These are phyloP conservation scores for Hystrix brachyura DNA, from an alignment of 2,113 vertebrate genomes.

Conservation along the genomic window DNA sequence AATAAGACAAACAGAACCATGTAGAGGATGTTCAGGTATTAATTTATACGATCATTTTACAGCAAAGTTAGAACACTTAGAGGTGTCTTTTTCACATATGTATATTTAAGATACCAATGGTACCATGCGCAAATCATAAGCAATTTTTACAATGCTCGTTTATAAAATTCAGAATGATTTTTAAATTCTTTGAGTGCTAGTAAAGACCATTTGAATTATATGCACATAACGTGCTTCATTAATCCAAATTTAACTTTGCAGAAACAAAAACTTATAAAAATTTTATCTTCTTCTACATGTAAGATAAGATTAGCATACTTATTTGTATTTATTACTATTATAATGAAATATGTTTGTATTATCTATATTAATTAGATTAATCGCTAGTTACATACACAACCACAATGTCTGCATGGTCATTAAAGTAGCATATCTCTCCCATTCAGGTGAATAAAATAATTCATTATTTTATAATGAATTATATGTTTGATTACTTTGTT, in stretches of 20 bases:
- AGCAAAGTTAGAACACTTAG: background rate
- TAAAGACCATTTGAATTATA: background rate
- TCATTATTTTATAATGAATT: background rate
- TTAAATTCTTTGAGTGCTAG: background rate
- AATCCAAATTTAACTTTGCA: background rate
- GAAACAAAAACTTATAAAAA: background rate
- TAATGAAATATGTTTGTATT: background rate
- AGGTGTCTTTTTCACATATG: background rate
- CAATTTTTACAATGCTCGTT: background rate
- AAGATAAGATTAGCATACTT: background rate
- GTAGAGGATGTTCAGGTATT: background rate
- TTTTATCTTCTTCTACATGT: background rate
- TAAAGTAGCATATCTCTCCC: background rate
- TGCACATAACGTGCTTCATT: background rate
- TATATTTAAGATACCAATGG: background rate
- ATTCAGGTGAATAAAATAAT: background rate
- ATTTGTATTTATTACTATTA: background rate
- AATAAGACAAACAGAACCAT: background rate
- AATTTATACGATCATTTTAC: background rate
- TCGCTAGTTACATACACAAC: background rate
- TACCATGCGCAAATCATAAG: background rate
- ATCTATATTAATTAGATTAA: background rate
- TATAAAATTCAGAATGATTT: background rate
- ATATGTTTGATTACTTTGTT: background rate
- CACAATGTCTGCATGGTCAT: background rate